phyloP scores from a whole-genome alignment of 2,113 vertebrate species.

The Orientallactaga bullata region DNA sequence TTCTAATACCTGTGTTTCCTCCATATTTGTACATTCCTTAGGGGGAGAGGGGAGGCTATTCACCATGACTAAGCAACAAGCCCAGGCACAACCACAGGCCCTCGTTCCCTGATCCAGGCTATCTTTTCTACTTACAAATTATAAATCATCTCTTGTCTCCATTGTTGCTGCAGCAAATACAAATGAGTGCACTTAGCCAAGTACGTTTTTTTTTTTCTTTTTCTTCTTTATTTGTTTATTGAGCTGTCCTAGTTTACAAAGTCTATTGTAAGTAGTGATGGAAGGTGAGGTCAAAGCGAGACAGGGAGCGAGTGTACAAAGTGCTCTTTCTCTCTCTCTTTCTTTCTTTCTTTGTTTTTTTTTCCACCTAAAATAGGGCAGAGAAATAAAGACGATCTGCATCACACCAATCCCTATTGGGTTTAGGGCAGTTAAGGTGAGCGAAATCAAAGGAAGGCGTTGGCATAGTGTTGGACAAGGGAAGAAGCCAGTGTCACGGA shows the following conservation, averaged over 20 bases:
- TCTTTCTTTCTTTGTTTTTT: slow-evolving; percentile 63
- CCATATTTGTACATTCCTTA: not conserved
- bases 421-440: slow-evolving; percentile 29
- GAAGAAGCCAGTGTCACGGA: not conserved
- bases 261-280: slow-evolving; percentile 56
- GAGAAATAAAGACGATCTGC: slow-evolving; percentile 55
- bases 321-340: not conserved
- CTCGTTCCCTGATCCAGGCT: slow-evolving; percentile 30
- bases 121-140: slow-evolving; percentile 60
- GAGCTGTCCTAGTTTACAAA: slow-evolving; percentile 76
- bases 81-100: not conserved
- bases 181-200: slow-evolving; percentile 59
- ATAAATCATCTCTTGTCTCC: slow-evolving; percentile 74
- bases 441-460: not conserved
- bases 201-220: slow-evolving; percentile 25
- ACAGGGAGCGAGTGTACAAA: slow-evolving; percentile 59
- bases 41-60: not conserved
- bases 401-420: slow-evolving; percentile 36
- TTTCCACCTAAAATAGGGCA: slow-evolving; percentile 32
- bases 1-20: not conserved
- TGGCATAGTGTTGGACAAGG: not conserved
- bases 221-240: slow-evolving; percentile 80
- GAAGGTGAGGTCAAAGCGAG: slow-evolving; percentile 80
- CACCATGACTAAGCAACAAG: slow-evolving; percentile 8
- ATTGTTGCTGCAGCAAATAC: slow-evolving; percentile 67